These are phyloP conservation scores for Ceratina japonica DNA, from an alignment of 1,140 invertebrate genomes.

Conservation along the genomic window DNA sequence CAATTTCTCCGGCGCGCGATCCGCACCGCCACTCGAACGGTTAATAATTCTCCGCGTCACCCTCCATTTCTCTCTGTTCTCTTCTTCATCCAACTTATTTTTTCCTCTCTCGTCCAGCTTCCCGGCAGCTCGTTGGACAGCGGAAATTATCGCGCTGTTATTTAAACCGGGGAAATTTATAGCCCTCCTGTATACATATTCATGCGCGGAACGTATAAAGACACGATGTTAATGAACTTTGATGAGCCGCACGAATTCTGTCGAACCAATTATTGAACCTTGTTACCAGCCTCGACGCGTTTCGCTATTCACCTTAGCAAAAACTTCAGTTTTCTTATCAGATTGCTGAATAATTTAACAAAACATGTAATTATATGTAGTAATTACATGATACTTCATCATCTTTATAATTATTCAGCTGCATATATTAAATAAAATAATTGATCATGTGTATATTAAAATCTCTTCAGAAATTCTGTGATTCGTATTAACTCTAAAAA, in stretches of 20 bases:
- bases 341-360: no score
- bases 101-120: neutral
- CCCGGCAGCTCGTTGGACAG: constrained; percentile 5
- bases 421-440: no score
- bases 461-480: no score
- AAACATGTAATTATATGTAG: no score
- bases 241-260: constrained; percentile 13
- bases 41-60: neutral
- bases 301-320: neutral
- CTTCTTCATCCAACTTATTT: no score
- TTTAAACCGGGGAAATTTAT: constrained; percentile 41
- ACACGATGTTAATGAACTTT: constrained; percentile 22
- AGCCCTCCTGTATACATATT: constrained; percentile 15
- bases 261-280: constrained; percentile 8
- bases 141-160: constrained; percentile 16
- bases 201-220: constrained; percentile 23
- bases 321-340: no score
- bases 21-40: neutral
- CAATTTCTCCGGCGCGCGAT: constrained; percentile 20
- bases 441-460: no score
- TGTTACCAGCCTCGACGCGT: neutral
- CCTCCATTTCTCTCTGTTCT: neutral
- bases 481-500: no score
- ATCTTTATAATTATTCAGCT: no score
- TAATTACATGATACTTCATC: no score